These are phyloP conservation scores for Gallinago paraguaiae DNA, from an alignment of 2,113 vertebrate species.

Conservation along the genomic window DNA sequence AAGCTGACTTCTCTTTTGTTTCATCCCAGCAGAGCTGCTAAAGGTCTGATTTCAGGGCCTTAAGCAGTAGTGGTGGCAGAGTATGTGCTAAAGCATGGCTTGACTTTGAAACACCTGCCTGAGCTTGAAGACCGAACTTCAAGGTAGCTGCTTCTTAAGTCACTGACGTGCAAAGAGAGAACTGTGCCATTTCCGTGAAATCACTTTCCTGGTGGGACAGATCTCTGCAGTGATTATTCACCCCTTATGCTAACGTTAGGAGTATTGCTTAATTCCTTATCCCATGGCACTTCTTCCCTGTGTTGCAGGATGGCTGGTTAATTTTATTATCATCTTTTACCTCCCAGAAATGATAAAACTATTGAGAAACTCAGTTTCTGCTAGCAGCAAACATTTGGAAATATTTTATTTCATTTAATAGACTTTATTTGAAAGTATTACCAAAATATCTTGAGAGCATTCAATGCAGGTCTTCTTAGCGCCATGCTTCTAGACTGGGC, in stretches of 20 bases:
- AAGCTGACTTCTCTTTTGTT: not conserved
- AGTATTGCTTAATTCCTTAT: not conserved
- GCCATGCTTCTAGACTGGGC: not conserved
- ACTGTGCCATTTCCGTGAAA: not conserved
- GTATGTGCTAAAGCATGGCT: not conserved
- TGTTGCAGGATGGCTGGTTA: not conserved
- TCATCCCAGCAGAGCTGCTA: not conserved
- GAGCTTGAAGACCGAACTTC: not conserved
- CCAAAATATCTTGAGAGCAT: not conserved
- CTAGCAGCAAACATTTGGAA: not conserved
- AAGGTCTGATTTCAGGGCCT: not conserved
- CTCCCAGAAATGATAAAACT: not conserved
- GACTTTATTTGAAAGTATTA: constrained; percentile 42
- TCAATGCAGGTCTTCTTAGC: constrained; percentile 27
- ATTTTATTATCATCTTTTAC: not conserved
- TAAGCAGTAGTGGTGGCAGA: not conserved
- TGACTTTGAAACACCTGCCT: not conserved
- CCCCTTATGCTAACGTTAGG: not conserved
- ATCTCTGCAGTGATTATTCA: not conserved
- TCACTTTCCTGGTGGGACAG: not conserved
- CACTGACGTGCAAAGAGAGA: not conserved
- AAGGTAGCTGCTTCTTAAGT: not conserved
- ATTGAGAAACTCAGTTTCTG: not conserved
- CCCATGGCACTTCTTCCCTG: not conserved
- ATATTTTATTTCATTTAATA: not conserved